Conservation (phyloP, 2,113 vertebrate species). For the Ophiodon elongatus region DNA sequence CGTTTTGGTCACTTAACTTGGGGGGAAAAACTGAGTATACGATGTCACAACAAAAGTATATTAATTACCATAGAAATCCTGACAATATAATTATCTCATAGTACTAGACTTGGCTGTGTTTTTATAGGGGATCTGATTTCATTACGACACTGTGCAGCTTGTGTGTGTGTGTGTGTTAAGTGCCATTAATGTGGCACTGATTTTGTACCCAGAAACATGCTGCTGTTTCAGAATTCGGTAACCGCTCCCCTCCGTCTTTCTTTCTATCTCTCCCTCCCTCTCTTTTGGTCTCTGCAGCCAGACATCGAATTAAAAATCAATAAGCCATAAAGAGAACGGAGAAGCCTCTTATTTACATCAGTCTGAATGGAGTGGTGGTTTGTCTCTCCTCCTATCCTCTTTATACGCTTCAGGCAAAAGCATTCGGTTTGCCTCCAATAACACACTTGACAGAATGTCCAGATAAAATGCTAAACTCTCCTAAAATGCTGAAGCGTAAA, state of each 20-base stretch:
- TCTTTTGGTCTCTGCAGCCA: conserved; percentile 43
- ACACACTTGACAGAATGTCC: conserved; percentile 55
- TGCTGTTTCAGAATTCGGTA: conserved; percentile 35
- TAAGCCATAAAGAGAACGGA: conserved; percentile 73
- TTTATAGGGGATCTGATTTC: not conserved
- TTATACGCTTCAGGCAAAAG: conserved; percentile 56
- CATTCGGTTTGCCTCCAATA: conserved; percentile 51
- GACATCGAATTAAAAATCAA: conserved; percentile 73
- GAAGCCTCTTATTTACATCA: conserved; percentile 77
- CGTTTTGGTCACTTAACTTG: conserved; percentile 16
- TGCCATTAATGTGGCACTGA: not conserved
- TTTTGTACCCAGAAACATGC: conserved; percentile 37
- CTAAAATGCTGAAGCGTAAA: conserved; percentile 50
- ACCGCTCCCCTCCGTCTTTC: conserved; percentile 26
- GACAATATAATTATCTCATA: conserved; percentile 25
- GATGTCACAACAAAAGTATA: not conserved
- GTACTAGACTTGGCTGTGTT: not conserved
- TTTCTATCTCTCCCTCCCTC: conserved; percentile 6
- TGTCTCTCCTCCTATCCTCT: conserved; percentile 55
- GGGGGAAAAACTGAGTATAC: not conserved
- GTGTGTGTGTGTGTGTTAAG: not conserved
- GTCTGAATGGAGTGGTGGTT: conserved; percentile 55
- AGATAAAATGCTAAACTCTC: conserved; percentile 61
- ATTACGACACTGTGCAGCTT: not conserved
- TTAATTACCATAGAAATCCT: conserved; percentile 8